phyloP scores from a whole-genome alignment of 2,888 invertebrate species.

The Pristionchus japonicus region DNA sequence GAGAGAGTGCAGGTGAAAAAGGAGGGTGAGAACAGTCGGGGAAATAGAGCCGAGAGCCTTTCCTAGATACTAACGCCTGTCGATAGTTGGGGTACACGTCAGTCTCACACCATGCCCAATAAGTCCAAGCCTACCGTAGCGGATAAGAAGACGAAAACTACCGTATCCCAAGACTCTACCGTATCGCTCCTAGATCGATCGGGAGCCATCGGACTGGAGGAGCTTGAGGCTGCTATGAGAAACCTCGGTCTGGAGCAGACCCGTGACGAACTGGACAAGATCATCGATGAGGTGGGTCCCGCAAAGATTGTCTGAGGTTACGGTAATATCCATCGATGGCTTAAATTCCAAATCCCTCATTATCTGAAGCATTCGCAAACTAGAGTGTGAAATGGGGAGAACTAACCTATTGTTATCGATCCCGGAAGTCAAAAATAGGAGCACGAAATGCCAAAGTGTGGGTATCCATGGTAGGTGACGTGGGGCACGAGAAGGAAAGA shows the following conservation, averaged over 20 bases:
- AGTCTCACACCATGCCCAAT: not conserved
- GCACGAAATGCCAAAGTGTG: not conserved
- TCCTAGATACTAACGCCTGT: not conserved
- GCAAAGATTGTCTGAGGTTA: not conserved
- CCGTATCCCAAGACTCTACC: not conserved
- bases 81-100: not conserved
- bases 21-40: constrained; percentile 11
- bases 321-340: not conserved
- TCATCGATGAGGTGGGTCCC: constrained; percentile 68
- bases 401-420: not conserved
- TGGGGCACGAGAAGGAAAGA: not conserved
- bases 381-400: not conserved
- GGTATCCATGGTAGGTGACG: not conserved
- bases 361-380: not conserved
- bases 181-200: constrained; percentile 56
- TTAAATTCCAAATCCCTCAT: not conserved
- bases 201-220: constrained; percentile 64
- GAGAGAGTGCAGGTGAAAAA: constrained; percentile 21
- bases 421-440: not conserved
- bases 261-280: constrained; percentile 69
- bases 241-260: constrained; percentile 72
- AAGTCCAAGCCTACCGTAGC: not conserved
- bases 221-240: constrained; percentile 71
- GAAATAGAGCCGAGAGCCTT: not conserved
- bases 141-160: not conserved